These are phyloP conservation scores for Triplophysa bombifrons DNA, from an alignment of 2,797 vertebrate genomes.

Conservation along the genomic window DNA sequence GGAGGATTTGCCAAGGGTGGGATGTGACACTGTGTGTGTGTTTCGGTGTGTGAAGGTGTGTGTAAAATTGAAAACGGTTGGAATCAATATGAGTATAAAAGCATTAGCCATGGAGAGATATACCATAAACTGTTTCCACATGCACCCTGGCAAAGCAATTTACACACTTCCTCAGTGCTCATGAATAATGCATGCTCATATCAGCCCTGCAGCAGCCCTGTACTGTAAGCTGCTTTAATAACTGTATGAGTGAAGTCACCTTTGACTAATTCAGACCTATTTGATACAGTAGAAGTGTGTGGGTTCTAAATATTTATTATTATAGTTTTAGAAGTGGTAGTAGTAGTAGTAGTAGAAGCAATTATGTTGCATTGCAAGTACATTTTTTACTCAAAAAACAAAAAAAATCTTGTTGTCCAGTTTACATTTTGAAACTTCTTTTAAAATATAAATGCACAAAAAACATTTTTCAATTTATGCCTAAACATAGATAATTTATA, in stretches of 20 bases:
- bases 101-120: constrained; percentile 53
- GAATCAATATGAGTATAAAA: constrained; percentile 45
- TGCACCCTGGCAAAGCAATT: constrained; percentile 60
- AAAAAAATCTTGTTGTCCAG: too few relatives aligned
- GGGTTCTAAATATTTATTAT: background rate
- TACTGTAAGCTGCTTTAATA: constrained; percentile 37
- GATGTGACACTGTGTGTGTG: background rate
- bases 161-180: constrained; percentile 65
- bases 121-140: constrained; percentile 68
- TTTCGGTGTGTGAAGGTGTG: constrained; percentile 46
- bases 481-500: background rate
- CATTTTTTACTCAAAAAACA: background rate
- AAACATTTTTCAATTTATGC: background rate
- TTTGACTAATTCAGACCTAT: constrained; percentile 23
- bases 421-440: background rate
- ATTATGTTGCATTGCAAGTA: background rate
- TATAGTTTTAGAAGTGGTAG: background rate
- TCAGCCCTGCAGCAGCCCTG: constrained; percentile 53
- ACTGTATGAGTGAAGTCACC: constrained; percentile 27
- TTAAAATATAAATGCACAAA: background rate
- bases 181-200: constrained; percentile 73
- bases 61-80: constrained; percentile 53
- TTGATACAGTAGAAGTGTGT: constrained; percentile 12
- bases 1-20: constrained; percentile 18
- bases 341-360: background rate